These are phyloP conservation scores for Myodes glareolus DNA, from an alignment of 2,113 vertebrate species.

Conservation along the genomic window DNA sequence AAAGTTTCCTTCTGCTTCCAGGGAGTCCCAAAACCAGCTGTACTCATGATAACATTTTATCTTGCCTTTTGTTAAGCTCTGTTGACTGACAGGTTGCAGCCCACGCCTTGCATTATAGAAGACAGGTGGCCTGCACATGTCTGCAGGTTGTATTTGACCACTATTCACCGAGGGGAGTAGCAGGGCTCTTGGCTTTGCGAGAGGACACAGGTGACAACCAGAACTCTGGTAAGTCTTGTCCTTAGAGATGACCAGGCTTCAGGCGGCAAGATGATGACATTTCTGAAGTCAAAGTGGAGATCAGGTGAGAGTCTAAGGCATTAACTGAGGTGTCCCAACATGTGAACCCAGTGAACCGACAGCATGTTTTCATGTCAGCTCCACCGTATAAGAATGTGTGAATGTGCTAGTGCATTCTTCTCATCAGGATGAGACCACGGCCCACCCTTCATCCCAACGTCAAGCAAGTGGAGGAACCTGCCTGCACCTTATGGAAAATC, in stretches of 20 bases:
- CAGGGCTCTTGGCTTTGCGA: not conserved
- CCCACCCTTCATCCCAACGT: not conserved
- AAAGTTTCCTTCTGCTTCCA: not conserved
- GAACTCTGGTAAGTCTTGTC: not conserved
- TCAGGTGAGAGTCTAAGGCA: not conserved
- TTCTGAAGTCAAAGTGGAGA: not conserved
- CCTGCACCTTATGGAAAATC: not conserved
- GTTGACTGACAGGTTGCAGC: not conserved
- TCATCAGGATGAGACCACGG: not conserved
- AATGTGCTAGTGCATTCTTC: not conserved
- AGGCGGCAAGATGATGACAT: not conserved
- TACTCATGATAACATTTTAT: not conserved
- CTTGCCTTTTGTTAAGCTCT: not conserved
- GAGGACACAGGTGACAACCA: not conserved
- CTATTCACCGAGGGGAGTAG: not conserved
- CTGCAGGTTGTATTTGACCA: not conserved
- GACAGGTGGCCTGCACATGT: not conserved
- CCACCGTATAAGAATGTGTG: not conserved
- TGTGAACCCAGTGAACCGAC: no score
- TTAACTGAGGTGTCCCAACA: not conserved
- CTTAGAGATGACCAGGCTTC: not conserved
- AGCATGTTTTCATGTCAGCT: not conserved
- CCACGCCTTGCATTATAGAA: no score
- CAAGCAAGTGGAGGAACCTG: not conserved
- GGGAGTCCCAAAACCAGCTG: not conserved